A percentile compares a stretch with the other conserved stretches of the same genome.
Evolutionary conservation across 2,888 invertebrate genomes (phyloP).

Genomic region (Helicoverpa assulta): DNA sequence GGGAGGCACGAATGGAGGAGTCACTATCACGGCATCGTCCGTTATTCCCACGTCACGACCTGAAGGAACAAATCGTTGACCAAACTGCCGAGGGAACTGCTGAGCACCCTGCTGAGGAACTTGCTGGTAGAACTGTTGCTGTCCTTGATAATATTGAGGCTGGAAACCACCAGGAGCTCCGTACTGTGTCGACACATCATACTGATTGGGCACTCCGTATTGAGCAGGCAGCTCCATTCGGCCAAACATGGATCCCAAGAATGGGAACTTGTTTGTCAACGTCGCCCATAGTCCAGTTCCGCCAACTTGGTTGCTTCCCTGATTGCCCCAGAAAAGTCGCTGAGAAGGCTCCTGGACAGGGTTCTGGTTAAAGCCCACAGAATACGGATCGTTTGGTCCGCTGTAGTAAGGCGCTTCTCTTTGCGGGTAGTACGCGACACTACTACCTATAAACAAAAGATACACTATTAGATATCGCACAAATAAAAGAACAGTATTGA

Average conservation of each 20-base stretch:
- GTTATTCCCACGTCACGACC: slow-evolving; percentile 83
- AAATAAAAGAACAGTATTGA: slow-evolving; percentile 39
- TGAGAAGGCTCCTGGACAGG: slow-evolving; percentile 80
- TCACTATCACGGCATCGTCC: slow-evolving; percentile 86
- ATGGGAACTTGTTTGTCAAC: slow-evolving; percentile 85
- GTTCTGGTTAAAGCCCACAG: slow-evolving; percentile 73
- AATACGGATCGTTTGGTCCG: slow-evolving; percentile 79
- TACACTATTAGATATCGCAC: slow-evolving; percentile 26
- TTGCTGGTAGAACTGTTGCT: slow-evolving; percentile 64
- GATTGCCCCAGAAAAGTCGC: slow-evolving; percentile 82
- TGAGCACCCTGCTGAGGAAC: slow-evolving; percentile 47
- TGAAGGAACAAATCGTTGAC: slow-evolving; percentile 71
- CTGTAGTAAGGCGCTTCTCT: slow-evolving; percentile 80
- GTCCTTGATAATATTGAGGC: slow-evolving; percentile 66
- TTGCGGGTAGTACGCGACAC: slow-evolving; percentile 80
- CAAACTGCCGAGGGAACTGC: slow-evolving; percentile 64
- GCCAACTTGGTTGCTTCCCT: slow-evolving; percentile 85
- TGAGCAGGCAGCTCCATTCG: slow-evolving; percentile 79
- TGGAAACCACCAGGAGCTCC: slow-evolving; percentile 62
- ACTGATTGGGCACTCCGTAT: slow-evolving; percentile 74
- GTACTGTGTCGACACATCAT: slow-evolving; percentile 64
- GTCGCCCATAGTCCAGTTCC: slow-evolving; percentile 84
- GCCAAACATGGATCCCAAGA: slow-evolving; percentile 84
- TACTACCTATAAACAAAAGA: slow-evolving; percentile 78
- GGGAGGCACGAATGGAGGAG: slow-evolving; percentile 83